These are phyloP conservation scores for Otocyon megalotis DNA, from an alignment of 2,113 vertebrate species.

Conservation along the genomic window DNA sequence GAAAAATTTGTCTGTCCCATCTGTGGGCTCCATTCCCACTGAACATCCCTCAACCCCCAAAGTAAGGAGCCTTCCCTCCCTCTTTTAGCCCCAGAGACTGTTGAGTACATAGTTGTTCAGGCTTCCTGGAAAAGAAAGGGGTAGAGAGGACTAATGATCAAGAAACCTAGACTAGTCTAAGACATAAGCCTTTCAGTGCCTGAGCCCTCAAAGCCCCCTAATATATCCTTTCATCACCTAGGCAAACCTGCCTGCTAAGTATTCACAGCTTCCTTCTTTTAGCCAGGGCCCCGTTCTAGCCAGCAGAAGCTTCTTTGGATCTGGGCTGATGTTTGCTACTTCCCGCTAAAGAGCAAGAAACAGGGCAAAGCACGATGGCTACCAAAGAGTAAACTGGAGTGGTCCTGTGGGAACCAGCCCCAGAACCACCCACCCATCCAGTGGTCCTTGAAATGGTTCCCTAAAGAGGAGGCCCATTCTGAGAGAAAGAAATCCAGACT, in stretches of 20 bases:
- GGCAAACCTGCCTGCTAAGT: conserved; percentile 46
- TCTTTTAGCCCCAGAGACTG: conserved; percentile 46
- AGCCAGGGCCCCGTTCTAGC: conserved; percentile 48
- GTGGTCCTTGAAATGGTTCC: conserved; percentile 36
- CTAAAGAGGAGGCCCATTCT: conserved; percentile 21
- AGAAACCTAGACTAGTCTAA: conserved; percentile 18
- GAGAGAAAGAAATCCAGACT: conserved; percentile 36
- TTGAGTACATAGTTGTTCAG: conserved; percentile 29
- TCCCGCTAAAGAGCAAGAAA: conserved; percentile 63
- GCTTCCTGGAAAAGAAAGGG: conserved; percentile 22
- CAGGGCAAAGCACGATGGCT: conserved; percentile 13
- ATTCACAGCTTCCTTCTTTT: conserved; percentile 39
- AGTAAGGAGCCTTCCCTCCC: conserved; percentile 22
- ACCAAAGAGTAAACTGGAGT: conserved; percentile 53
- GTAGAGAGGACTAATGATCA: conserved; percentile 3
- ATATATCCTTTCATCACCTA: not conserved
- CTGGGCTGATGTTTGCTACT: conserved; percentile 29
- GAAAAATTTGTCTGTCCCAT: conserved; percentile 2
- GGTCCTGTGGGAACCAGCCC: not conserved
- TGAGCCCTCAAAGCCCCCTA: not conserved
- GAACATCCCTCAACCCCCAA: not conserved
- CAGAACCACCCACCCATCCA: conserved; percentile 28
- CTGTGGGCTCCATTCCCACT: not conserved
- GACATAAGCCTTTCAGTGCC: not conserved
- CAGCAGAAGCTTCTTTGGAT: conserved; percentile 28